phyloP scores from a whole-genome alignment of 35 echinoderm and acorn worm species.

The Anneissia japonica region DNA sequence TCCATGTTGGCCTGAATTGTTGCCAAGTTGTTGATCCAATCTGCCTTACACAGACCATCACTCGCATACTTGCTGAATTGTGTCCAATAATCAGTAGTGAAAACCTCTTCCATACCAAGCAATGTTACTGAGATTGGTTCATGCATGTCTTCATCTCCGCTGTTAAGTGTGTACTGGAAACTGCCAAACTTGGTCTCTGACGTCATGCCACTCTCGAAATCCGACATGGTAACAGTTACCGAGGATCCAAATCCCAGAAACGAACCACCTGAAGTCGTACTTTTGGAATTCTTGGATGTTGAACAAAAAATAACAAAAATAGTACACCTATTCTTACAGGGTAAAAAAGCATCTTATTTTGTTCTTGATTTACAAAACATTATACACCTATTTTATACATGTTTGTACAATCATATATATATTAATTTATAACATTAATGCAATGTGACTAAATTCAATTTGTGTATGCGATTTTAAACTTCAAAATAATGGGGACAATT shows the following conservation, averaged over 20 bases:
- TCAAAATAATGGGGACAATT: too few species aligned
- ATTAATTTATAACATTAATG: too few species aligned
- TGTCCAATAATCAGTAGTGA: conserved; percentile 33
- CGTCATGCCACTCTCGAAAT: not conserved
- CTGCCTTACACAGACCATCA: conserved; percentile 9
- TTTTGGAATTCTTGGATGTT: not conserved
- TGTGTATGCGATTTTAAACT: too few species aligned
- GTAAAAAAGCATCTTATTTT: too few species aligned
- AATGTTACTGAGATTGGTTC: conserved; percentile 35
- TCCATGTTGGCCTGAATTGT: not conserved
- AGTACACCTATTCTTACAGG: too few species aligned
- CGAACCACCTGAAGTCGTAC: not conserved
- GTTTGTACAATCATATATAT: too few species aligned
- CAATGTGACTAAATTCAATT: too few species aligned
- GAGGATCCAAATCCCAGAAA: not conserved
- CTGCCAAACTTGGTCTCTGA: not conserved
- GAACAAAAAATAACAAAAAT: too few species aligned
- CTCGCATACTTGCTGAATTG: conserved; percentile 13
- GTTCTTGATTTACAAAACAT: too few species aligned
- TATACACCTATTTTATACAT: too few species aligned
- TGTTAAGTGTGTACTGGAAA: not conserved
- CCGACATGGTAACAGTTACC: not conserved
- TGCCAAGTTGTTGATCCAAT: not conserved
- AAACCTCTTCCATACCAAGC: conserved; percentile 50
- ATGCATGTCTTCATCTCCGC: not conserved